Evolutionary conservation across 2,888 invertebrate species (phyloP), one percentile per base, ranked within the genome.

Genomic region (Scaeva pyrastri): DNA sequence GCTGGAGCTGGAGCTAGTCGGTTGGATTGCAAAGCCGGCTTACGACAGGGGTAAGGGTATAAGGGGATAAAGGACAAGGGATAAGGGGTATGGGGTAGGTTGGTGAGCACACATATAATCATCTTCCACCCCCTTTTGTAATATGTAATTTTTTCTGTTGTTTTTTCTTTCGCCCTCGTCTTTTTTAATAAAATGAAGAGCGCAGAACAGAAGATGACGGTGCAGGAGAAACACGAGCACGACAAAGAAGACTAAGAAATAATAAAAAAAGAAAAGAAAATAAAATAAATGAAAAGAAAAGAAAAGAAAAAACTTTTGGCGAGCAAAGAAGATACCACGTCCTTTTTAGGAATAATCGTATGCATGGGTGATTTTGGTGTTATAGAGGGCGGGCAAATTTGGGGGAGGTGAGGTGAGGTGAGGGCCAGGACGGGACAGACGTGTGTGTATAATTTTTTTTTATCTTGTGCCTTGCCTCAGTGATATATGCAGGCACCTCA

Each of bases 141-240:
- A 81, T 81, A 72, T 85, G 66, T 76, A 60, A 52, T 56, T 68
- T 50, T 10, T 66, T 39, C 60, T 76, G 71, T 85, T 81, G 80
- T 81, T 85, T 81, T 76, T 85, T 85, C 72, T 55, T 81, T 81
- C 81, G 72, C 76, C 84, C 76, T 85, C 74, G 83, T 74, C 58
- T 76, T 81, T 85, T 31, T 85, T 81, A 85, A 85, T 85, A 85
- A 85, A 81, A 85, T 81, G 85, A 85, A 85, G 85, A 85, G 85
- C 85, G 76, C 60, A 76, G 72, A 80, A 62, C 56, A 74, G 71
- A 75, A 74, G 85, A 81, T 80, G 75, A 60, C 68, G 81, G 58
- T 85, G 72, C 72, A 68, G 72, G 55, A 64, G 56, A 85, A 64
- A 48, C 19, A n/a, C n/a, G n/a, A n/a, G n/a, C n/a, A 39, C 36